Evolutionary conservation across 1,140 invertebrate genomes (phyloP).

Genomic region (Anthonomus grandis): DNA sequence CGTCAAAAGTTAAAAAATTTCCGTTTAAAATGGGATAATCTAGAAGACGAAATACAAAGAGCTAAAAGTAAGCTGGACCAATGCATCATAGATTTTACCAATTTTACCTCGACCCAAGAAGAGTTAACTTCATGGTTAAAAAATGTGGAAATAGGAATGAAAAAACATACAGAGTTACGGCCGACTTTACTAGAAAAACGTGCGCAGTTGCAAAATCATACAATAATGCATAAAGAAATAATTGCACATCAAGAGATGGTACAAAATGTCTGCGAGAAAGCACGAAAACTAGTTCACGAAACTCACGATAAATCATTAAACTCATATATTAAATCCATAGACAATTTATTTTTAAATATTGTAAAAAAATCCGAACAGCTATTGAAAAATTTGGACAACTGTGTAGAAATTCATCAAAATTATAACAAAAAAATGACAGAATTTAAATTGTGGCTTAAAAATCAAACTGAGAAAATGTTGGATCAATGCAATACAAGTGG

Average conservation of each 20-base stretch:
- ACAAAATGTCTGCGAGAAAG: conserved; percentile 88
- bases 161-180: conserved; percentile 86
- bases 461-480: conserved; percentile 71
- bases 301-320: conserved; percentile 84
- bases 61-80: conserved; percentile 80
- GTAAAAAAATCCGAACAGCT: conserved; percentile 83
- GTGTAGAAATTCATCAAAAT: conserved; percentile 81
- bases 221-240: conserved; percentile 93
- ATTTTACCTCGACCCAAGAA: conserved; percentile 83
- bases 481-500: conserved; percentile 76
- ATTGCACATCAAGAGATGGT: conserved; percentile 86
- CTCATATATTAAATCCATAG: conserved; percentile 83
- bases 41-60: conserved; percentile 77
- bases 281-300: conserved; percentile 83
- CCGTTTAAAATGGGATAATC: conserved; percentile 80
- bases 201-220: conserved; percentile 90
- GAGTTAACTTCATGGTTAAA: conserved; percentile 89
- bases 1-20: conserved; percentile 82
- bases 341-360: conserved; percentile 84
- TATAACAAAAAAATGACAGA: conserved; percentile 68
- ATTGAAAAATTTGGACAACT: conserved; percentile 78
- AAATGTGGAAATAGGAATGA: conserved; percentile 88
- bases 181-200: conserved; percentile 90
- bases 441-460: conserved; percentile 75
- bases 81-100: conserved; percentile 84